A percentile compares a stretch with the other conserved stretches of the same genome.
Evolutionary conservation across 2,113 vertebrate genomes (phyloP).

Genomic region (Elaphurus davidianus): DNA sequence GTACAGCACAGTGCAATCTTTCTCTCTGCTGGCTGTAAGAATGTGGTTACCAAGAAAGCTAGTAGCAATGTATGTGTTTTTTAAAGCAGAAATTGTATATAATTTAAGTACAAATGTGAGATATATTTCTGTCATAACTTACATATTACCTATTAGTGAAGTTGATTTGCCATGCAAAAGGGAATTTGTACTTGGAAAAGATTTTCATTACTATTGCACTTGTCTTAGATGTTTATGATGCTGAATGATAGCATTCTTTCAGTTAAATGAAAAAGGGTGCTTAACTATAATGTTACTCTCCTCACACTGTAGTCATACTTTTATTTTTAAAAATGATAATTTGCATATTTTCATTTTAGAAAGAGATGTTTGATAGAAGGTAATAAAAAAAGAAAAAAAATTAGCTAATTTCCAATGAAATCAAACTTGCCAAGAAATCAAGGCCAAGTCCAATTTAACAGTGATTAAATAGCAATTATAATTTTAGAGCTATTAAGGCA

Average conservation of each 20-base stretch:
- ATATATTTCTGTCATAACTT: conserved; percentile 40
- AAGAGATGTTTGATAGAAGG: conserved; percentile 1
- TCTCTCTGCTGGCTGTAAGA: neutral
- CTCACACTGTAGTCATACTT: neutral
- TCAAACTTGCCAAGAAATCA: conserved; percentile 42
- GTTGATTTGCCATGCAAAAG: neutral
- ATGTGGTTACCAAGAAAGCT: neutral
- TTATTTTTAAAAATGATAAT: neutral
- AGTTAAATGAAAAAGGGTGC: neutral
- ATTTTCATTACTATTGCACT: neutral
- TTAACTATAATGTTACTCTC: conserved; percentile 36
- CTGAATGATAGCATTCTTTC: conserved; percentile 13
- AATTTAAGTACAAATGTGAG: conserved; percentile 20
- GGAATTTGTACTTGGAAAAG: conserved; percentile 20
- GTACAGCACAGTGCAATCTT: neutral
- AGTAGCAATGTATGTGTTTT: neutral
- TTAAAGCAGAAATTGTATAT: neutral
- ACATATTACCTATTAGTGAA: neutral
- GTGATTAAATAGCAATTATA: conserved; percentile 62
- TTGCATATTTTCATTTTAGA: conserved; percentile 22
- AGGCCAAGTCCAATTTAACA: conserved; percentile 39
- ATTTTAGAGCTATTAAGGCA: conserved; percentile 49
- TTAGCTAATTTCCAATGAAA: conserved; percentile 19
- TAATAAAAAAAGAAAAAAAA: neutral
- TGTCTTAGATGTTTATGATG: neutral